A percentile compares a stretch with the other conserved stretches of the same genome.
Evolutionary conservation across 2,113 vertebrate species (phyloP).

Genomic region (Rafetus swinhoei): DNA sequence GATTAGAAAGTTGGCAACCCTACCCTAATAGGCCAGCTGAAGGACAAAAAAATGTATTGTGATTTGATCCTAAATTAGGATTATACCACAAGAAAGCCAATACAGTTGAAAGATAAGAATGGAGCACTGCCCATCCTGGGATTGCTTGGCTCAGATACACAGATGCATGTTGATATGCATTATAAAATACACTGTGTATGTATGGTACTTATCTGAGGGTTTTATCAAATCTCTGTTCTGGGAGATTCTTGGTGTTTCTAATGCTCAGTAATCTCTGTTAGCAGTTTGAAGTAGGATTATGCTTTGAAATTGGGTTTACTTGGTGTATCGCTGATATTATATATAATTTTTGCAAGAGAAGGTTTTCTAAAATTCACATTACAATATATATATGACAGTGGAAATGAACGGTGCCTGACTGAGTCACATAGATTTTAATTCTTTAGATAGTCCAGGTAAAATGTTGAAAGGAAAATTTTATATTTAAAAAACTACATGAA

Average conservation of each 20-base stretch:
- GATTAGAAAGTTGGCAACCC: too few relatives aligned
- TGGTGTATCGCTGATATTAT: not conserved
- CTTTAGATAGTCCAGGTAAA: not conserved
- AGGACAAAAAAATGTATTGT: too few relatives aligned
- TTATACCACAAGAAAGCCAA: too few relatives aligned
- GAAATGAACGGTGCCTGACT: not conserved
- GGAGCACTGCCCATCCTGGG: too few relatives aligned
- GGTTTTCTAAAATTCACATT: conserved; percentile 1
- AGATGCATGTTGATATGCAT: too few relatives aligned
- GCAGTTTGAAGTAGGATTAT: not conserved
- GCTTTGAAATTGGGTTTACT: not conserved
- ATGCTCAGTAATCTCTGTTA: conserved; percentile 15
- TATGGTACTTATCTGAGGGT: too few relatives aligned
- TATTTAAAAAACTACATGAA: not conserved
- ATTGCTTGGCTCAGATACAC: too few relatives aligned
- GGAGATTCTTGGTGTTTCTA: not conserved
- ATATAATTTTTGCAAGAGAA: not conserved
- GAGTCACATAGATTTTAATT: conserved; percentile 1
- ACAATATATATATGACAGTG: not conserved
- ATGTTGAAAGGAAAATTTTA: not conserved
- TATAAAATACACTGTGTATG: too few relatives aligned
- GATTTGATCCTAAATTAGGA: too few relatives aligned
- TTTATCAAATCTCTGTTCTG: too few relatives aligned
- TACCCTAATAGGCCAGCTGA: too few relatives aligned
- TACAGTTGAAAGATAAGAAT: too few relatives aligned